phyloP scores from a whole-genome alignment of 2,888 invertebrate species.

The Cantharis rustica region DNA sequence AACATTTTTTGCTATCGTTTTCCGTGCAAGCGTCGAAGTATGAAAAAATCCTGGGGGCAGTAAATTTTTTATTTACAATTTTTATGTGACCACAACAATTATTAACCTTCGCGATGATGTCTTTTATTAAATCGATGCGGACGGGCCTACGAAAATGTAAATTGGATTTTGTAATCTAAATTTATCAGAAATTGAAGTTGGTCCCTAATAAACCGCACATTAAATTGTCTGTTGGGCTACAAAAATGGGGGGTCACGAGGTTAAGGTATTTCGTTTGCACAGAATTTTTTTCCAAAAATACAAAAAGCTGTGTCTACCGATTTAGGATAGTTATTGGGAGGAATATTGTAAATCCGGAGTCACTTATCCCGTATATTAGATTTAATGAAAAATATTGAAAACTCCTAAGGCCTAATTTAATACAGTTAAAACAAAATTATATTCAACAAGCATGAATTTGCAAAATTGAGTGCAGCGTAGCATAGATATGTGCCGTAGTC shows the following conservation, averaged over 20 bases:
- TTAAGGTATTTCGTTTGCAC: too few species aligned
- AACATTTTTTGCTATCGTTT: background rate
- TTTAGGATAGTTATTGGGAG: too few species aligned
- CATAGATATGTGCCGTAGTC: conserved; percentile 35
- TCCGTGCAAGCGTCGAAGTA: background rate
- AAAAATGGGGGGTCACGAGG: background rate
- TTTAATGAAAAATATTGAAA: background rate
- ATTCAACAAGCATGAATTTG: conserved; percentile 20
- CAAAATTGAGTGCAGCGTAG: conserved; percentile 29
- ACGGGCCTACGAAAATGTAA: background rate
- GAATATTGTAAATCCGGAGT: background rate
- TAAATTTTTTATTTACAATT: background rate
- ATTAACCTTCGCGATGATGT: background rate
- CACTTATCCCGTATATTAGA: background rate
- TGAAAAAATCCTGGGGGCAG: background rate
- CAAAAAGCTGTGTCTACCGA: too few species aligned
- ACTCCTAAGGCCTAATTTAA: background rate
- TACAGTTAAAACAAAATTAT: conserved; percentile 13
- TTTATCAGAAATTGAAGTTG: background rate
- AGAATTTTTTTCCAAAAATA: too few species aligned
- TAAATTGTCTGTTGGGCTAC: background rate
- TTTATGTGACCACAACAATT: background rate
- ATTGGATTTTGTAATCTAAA: background rate
- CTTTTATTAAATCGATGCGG: background rate
- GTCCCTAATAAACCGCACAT: background rate